Base-by-base conservation (phyloP, 2,113 vertebrate genomes). In the Agelaius tricolor region DNA sequence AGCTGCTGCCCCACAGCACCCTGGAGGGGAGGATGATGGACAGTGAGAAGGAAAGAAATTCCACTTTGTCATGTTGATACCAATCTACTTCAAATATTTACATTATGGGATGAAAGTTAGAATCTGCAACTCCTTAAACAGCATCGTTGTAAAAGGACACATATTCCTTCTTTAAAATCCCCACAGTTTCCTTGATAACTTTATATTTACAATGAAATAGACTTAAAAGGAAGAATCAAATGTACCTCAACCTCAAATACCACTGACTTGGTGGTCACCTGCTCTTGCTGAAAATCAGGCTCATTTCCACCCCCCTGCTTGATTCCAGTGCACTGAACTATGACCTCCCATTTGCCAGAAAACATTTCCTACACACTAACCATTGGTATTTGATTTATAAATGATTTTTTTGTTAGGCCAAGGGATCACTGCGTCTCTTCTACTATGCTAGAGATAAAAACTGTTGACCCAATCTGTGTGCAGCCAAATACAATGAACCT, bases 401-500 rank as follows among this genome's bases (percentile, higher is more conserved):
- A 82, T 85, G 1, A 52, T 6, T 61, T 94, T 93, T 90, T 77
- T 84, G 84, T 95, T 78, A 71, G 73, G 62, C 54, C 79, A 73
- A 67, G 2, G 11, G 61, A 72, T 93, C 24, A 2, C 67, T 69
- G 88, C 63, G 27, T 69, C 41, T 85, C 67, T 85, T 67, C 62
- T 35, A 58, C 65, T 27, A 15, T 19, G 59, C 15, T 27, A 63
- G 51, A 96, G 93, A 92, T 77, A 95, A 96, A 95, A 95, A 62
- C 1, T 95, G 82, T 93, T 96, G 87, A 84, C 78, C 46, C 68
- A 91, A 66, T 69, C 37, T 80, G 62, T 26, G 39, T 67, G 65
- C 71, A 77, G 65, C 67, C 94, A 55, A 37, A 89, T 26, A 93
- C 81, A 97, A 96, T 84, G 89, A 92, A 84, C 75, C 54, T 73